Percentiles rank a stretch among this genome's conserved stretches.
Conservation (phyloP, 2,113 vertebrate species). For the Protobothrops mucrosquamatus region DNA sequence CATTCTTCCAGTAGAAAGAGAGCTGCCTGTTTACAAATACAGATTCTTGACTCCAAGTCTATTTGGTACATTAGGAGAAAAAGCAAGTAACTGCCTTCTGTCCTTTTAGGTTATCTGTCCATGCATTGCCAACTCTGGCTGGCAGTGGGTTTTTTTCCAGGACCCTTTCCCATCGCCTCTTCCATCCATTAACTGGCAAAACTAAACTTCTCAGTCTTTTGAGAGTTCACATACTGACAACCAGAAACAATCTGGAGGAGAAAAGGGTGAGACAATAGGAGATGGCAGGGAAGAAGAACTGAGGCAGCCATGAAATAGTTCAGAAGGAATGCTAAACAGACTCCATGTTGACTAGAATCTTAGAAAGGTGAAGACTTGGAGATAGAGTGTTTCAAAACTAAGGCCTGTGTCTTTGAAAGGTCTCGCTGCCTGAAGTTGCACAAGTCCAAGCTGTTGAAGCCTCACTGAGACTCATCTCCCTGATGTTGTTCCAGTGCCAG, state of each 20-base stretch:
- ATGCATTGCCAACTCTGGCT: neutral
- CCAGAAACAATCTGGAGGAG: neutral
- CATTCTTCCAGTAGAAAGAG: neutral
- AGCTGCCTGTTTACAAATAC: neutral
- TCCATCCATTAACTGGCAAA: neutral
- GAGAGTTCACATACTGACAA: neutral
- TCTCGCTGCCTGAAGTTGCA: conserved; percentile 45
- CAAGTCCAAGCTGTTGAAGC: conserved; percentile 56
- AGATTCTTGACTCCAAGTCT: neutral
- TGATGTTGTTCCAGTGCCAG: conserved; percentile 64
- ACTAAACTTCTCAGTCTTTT: neutral
- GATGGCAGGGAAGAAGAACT: neutral
- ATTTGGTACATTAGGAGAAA: neutral
- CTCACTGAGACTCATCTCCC: conserved; percentile 65
- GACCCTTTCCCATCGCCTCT: neutral
- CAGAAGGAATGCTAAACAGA: neutral
- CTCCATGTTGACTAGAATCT: neutral
- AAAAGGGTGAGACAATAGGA: neutral
- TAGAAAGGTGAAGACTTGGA: neutral
- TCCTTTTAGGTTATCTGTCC: neutral
- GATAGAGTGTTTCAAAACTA: neutral
- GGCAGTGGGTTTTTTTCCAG: neutral
- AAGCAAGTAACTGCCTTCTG: neutral
- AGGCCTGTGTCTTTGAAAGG: conserved; percentile 54
- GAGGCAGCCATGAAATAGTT: neutral